phyloP scores from a whole-genome alignment of 2,113 vertebrate species.

The Tylochromis polylepis region DNA sequence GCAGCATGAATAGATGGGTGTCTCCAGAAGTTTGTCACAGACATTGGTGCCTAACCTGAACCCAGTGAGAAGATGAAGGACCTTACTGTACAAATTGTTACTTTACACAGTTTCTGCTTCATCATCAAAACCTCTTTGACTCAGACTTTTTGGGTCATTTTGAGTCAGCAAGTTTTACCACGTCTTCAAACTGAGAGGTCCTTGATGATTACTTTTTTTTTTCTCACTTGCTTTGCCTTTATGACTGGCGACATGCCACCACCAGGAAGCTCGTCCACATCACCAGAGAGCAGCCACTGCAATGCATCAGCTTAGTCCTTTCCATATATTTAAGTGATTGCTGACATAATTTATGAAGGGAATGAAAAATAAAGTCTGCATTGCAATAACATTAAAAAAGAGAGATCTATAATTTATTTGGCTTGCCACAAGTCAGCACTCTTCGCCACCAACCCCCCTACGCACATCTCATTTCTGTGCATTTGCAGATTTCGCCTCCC shows the following conservation, averaged over 20 bases:
- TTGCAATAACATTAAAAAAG: constrained; percentile 42
- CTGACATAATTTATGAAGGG: constrained; percentile 65
- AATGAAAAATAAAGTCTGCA: constrained; percentile 58
- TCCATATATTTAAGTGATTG: constrained; percentile 59
- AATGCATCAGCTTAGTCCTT: constrained; percentile 20
- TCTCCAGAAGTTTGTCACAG: neutral
- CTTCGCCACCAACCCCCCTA: neutral
- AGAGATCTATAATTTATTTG: constrained; percentile 55
- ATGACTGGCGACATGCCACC: constrained; percentile 37
- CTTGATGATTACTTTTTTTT: constrained; percentile 28
- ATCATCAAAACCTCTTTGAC: constrained; percentile 25
- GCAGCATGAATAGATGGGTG: neutral
- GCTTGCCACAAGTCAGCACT: constrained; percentile 40
- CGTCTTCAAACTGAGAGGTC: constrained; percentile 33
- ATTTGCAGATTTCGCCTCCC: constrained; percentile 33
- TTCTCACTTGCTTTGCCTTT: constrained; percentile 17
- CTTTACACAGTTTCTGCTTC: constrained; percentile 3
- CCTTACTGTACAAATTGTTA: neutral
- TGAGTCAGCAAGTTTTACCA: constrained; percentile 45
- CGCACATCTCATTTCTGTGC: constrained; percentile 29
- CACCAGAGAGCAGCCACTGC: constrained; percentile 33
- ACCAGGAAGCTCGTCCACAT: constrained; percentile 19
- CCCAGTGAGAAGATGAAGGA: neutral
- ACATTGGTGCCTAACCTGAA: neutral
- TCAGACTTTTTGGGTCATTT: neutral